These are phyloP conservation scores for Dyspetes luteomarginatus DNA, from an alignment of 2,888 invertebrate species.

Conservation along the genomic window DNA sequence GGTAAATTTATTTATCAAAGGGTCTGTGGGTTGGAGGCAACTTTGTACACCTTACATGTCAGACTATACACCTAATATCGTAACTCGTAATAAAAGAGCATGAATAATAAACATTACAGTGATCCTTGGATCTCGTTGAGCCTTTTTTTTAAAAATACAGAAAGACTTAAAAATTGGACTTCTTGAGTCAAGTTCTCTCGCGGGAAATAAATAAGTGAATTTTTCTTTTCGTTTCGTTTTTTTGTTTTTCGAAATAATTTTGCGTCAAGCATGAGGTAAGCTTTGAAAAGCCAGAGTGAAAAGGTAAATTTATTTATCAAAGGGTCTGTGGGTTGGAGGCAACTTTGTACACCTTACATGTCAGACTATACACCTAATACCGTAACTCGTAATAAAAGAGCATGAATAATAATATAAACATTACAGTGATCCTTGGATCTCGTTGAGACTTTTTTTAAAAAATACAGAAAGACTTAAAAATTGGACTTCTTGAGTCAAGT, in stretches of 20 bases:
- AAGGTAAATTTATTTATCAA: conserved; percentile 48
- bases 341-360: conserved; percentile 26
- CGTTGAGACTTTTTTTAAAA: not conserved
- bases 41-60: conserved; percentile 29
- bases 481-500: conserved; percentile 7
- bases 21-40: not conserved
- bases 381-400: conserved; percentile 44
- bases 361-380: conserved; percentile 7
- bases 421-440: conserved; percentile 29
- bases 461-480: conserved; percentile 34
- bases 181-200: too few relatives aligned
- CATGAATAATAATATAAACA: conserved; percentile 46
- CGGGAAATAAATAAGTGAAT: too few relatives aligned
- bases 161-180: too few relatives aligned
- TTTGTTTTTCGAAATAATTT: conserved; percentile 23
- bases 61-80: conserved; percentile 11
- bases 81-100: conserved; percentile 45
- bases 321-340: conserved; percentile 4
- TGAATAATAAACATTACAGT: conserved; percentile 52
- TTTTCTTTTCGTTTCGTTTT: not conserved
- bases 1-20: conserved; percentile 48
- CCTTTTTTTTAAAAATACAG: too few relatives aligned
- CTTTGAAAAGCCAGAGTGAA: conserved; percentile 8
- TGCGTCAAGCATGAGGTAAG: not conserved
- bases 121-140: conserved; percentile 24